These are phyloP conservation scores for Lymantria dispar DNA, from an alignment of 2,888 invertebrate species.

Conservation along the genomic window DNA sequence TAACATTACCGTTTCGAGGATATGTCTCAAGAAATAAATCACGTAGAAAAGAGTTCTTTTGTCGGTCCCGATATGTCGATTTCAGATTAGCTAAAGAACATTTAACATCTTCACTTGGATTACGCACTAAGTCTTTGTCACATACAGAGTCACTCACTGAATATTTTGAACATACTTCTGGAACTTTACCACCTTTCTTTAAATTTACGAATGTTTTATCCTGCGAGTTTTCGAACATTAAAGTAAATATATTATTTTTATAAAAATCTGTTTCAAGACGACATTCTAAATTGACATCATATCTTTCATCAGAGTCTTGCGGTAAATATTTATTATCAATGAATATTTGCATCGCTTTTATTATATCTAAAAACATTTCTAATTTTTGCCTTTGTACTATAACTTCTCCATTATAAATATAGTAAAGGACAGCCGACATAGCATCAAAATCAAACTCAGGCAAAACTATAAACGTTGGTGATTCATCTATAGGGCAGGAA, in stretches of 20 bases:
- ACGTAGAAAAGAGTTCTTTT: constrained; percentile 69
- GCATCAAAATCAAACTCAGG: constrained; percentile 85
- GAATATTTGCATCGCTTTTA: constrained; percentile 70
- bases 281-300: constrained; percentile 17
- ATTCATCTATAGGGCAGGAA: constrained; percentile 60
- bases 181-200: constrained; percentile 42
- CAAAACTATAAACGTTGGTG: constrained; percentile 84
- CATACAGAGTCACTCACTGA: constrained; percentile 40
- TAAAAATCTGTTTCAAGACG: constrained; percentile 20
- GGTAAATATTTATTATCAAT: constrained; percentile 55
- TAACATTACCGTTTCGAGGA: constrained; percentile 73
- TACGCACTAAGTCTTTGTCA: constrained; percentile 43
- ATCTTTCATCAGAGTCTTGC: constrained; percentile 29
- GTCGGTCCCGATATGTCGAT: constrained; percentile 56
- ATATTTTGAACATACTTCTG: constrained; percentile 38
- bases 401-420: constrained; percentile 86
- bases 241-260: constrained; percentile 39
- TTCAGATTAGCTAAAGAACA: constrained; percentile 59
- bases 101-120: constrained; percentile 43
- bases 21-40: constrained; percentile 75
- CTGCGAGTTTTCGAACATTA: constrained; percentile 31
- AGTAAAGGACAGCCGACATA: constrained; percentile 84
- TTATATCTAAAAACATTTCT: constrained; percentile 82
- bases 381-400: constrained; percentile 81
- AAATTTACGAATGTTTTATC: constrained; percentile 44